Evolutionary conservation across 2,113 vertebrate species (phyloP).

Genomic region (Mola mola): DNA sequence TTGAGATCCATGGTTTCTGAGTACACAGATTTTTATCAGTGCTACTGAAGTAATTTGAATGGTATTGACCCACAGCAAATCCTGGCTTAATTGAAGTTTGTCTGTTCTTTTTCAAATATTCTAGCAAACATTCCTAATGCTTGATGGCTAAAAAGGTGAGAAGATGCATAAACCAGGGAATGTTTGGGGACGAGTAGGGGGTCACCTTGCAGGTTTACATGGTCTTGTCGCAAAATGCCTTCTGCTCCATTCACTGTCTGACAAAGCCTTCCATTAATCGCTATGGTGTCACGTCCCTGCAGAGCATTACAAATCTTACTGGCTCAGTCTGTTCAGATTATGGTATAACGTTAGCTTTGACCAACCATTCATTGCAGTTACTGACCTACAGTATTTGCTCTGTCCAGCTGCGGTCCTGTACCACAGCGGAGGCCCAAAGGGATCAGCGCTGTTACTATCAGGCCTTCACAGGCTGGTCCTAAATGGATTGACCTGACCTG

Average conservation of each 20-base stretch:
- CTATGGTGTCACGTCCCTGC: constrained; percentile 13
- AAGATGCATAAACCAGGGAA: too few relatives aligned
- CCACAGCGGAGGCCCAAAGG: constrained; percentile 1
- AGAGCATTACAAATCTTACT: constrained; percentile 30
- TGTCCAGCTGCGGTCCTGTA: constrained; percentile 39
- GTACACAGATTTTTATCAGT: too few relatives aligned
- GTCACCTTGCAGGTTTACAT: too few relatives aligned
- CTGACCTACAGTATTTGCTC: constrained; percentile 40
- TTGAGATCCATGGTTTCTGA: too few relatives aligned
- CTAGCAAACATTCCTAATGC: too few relatives aligned
- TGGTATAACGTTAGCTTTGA: constrained; percentile 48
- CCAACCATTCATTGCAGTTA: constrained; percentile 48
- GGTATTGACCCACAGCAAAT: too few relatives aligned
- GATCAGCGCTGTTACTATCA: constrained; percentile 25
- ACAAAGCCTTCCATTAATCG: not conserved
- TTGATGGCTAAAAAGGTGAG: too few relatives aligned
- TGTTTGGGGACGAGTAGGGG: too few relatives aligned
- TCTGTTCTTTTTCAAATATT: too few relatives aligned
- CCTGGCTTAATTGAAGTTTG: too few relatives aligned
- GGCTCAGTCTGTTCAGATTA: constrained; percentile 52
- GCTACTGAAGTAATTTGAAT: too few relatives aligned
- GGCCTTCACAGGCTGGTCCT: constrained; percentile 19
- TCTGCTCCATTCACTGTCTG: not conserved
- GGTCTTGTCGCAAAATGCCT: not conserved
- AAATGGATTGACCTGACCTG: constrained; percentile 64